These are phyloP conservation scores for Dolichotis patagonum DNA, from an alignment of 2,113 vertebrate genomes.

Conservation along the genomic window DNA sequence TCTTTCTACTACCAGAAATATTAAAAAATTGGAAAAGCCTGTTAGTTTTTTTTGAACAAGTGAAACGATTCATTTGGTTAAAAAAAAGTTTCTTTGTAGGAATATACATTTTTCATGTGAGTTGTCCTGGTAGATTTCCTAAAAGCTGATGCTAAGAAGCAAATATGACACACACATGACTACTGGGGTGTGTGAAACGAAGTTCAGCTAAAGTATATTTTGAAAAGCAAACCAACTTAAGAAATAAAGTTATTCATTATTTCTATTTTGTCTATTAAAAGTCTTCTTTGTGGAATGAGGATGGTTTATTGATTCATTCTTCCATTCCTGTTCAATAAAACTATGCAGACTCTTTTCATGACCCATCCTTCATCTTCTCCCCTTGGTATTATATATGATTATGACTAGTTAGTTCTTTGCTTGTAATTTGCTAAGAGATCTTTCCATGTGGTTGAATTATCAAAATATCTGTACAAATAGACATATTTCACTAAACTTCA, in stretches of 20 bases:
- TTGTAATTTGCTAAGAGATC: conserved; percentile 70
- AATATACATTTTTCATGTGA: conserved; percentile 84
- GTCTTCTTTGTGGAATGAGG: conserved; percentile 34
- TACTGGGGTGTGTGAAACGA: conserved; percentile 65
- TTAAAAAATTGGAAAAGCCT: conserved; percentile 80
- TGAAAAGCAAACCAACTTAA: conserved; percentile 42
- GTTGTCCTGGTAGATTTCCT: conserved; percentile 77
- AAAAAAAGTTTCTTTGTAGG: conserved; percentile 75
- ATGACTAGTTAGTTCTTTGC: conserved; percentile 54
- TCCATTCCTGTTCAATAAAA: conserved; percentile 5
- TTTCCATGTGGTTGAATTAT: conserved; percentile 71
- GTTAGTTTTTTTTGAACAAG: conserved; percentile 77
- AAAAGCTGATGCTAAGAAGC: conserved; percentile 79
- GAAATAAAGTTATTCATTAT: conserved; percentile 41
- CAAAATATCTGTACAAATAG: conserved; percentile 70
- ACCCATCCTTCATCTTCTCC: neutral
- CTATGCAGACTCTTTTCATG: neutral
- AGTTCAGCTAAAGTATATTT: conserved; percentile 36
- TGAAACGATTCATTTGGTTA: conserved; percentile 78
- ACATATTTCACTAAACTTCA: conserved; percentile 69
- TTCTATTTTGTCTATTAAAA: conserved; percentile 60
- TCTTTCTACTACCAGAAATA: conserved; percentile 80
- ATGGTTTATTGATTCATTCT: neutral
- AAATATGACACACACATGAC: conserved; percentile 59
- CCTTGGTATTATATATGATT: neutral